phyloP scores from a whole-genome alignment of 2,797 vertebrate species.

The Threskiornis aethiopicus region DNA sequence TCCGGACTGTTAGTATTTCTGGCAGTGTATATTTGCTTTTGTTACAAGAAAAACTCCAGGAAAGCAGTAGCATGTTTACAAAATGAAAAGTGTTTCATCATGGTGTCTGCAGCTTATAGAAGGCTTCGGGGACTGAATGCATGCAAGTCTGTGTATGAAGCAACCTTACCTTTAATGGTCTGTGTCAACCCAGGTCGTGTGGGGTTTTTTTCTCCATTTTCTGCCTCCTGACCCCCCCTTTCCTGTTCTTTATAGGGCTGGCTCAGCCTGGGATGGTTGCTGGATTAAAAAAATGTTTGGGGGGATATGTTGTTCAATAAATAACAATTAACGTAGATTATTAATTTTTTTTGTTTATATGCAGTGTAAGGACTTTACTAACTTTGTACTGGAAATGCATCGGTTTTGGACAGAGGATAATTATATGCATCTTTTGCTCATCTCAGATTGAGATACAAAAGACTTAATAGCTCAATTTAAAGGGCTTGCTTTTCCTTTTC shows the following conservation, averaged over 20 bases:
- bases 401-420: neutral
- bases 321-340: too few relatives aligned
- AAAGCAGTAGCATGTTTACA: slow-evolving; percentile 34
- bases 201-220: neutral
- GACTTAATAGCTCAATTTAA: slow-evolving; percentile 23
- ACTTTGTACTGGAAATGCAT: neutral
- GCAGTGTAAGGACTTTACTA: neutral
- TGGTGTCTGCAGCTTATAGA: slow-evolving; percentile 26
- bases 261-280: neutral
- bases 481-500: slow-evolving; percentile 16
- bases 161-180: neutral
- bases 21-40: slow-evolving; percentile 32
- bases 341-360: neutral
- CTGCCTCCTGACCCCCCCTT: neutral
- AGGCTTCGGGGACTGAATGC: neutral
- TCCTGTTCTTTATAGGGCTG: neutral
- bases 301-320: neutral
- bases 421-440: neutral
- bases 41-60: slow-evolving; percentile 23
- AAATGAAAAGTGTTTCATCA: slow-evolving; percentile 56
- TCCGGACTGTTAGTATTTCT: slow-evolving; percentile 44
- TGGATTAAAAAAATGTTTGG: neutral
- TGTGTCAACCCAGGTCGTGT: neutral
- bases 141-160: neutral
- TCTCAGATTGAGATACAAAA: slow-evolving; percentile 27